Conservation (phyloP, 2,113 vertebrate genomes). For the Dicerorhinus sumatrensis region DNA sequence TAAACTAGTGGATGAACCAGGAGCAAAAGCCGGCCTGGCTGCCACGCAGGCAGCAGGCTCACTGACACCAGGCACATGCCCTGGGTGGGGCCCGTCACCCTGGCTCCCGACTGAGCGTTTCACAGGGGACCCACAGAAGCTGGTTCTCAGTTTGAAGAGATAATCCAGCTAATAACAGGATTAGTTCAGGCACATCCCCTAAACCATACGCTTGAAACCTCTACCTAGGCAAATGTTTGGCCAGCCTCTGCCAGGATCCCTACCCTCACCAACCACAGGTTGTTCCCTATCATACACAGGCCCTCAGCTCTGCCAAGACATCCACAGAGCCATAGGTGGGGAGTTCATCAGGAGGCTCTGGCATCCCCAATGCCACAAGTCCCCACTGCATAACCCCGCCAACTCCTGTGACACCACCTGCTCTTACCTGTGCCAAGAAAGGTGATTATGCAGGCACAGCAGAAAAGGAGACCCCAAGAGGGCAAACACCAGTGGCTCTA, state of each 20-base stretch:
- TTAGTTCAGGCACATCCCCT: slow-evolving; percentile 83
- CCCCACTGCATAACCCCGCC: neutral
- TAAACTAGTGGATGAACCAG: neutral
- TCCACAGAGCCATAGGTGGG: neutral
- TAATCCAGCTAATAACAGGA: slow-evolving; percentile 86
- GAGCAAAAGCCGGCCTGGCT: neutral
- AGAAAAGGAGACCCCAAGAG: slow-evolving; percentile 61
- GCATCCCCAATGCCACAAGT: neutral
- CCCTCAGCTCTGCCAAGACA: slow-evolving; percentile 58
- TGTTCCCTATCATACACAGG: neutral
- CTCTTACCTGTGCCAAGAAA: slow-evolving; percentile 65
- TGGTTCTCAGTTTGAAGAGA: slow-evolving; percentile 73
- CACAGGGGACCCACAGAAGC: slow-evolving; percentile 71
- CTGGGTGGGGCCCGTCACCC: slow-evolving; percentile 56
- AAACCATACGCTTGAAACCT: slow-evolving; percentile 34
- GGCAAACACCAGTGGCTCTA: slow-evolving; percentile 15
- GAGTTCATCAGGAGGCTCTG: neutral
- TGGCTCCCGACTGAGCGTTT: slow-evolving; percentile 65
- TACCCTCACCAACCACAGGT: slow-evolving; percentile 74
- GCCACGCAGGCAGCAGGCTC: neutral
- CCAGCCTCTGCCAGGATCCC: slow-evolving; percentile 73
- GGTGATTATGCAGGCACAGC: neutral
- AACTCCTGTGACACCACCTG: neutral
- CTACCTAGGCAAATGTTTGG: slow-evolving; percentile 65
- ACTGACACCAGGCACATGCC: slow-evolving; percentile 6